These are phyloP conservation scores for Aulostomus chinensis DNA, from an alignment of 2,797 vertebrate species.

Conservation along the genomic window DNA sequence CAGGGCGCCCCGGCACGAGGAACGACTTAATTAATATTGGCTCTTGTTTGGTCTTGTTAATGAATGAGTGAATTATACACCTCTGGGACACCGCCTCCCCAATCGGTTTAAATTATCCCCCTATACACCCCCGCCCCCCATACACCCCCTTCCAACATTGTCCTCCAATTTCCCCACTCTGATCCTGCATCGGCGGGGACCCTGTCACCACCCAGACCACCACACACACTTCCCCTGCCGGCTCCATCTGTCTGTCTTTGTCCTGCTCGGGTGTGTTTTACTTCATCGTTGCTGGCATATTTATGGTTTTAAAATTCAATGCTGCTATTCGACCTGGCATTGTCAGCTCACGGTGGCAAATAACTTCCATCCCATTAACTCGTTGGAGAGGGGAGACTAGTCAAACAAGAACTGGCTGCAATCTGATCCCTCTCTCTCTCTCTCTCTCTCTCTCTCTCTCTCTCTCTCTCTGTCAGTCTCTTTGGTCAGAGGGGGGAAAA, in stretches of 20 bases:
- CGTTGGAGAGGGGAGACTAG: constrained; percentile 84
- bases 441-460: constrained; percentile 20
- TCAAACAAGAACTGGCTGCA: constrained; percentile 85
- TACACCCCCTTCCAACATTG: constrained; percentile 63
- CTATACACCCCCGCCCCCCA: constrained; percentile 35
- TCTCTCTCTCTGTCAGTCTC: constrained; percentile 16
- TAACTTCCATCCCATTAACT: constrained; percentile 97
- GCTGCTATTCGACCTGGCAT: constrained; percentile 81
- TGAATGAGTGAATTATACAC: constrained; percentile 83
- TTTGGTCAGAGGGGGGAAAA: constrained; percentile 45
- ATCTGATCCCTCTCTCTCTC: constrained; percentile 69
- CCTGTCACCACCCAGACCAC: constrained; percentile 67
- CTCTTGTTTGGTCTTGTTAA: constrained; percentile 83
- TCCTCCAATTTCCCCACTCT: constrained; percentile 80
- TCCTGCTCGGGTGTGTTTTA: constrained; percentile 79
- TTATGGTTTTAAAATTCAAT: constrained; percentile 79
- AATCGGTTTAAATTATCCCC: constrained; percentile 75
- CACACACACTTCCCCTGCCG: constrained; percentile 53
- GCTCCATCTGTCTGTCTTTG: constrained; percentile 91
- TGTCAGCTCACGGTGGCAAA: constrained; percentile 71
- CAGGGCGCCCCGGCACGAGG: constrained; percentile 39
- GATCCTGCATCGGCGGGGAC: constrained; percentile 76
- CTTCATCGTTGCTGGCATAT: constrained; percentile 87
- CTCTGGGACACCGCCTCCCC: constrained; percentile 75
- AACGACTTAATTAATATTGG: constrained; percentile 82